Evolutionary conservation across 2,888 invertebrate species (phyloP).

Genomic region (Phoenoteleia sp.): DNA sequence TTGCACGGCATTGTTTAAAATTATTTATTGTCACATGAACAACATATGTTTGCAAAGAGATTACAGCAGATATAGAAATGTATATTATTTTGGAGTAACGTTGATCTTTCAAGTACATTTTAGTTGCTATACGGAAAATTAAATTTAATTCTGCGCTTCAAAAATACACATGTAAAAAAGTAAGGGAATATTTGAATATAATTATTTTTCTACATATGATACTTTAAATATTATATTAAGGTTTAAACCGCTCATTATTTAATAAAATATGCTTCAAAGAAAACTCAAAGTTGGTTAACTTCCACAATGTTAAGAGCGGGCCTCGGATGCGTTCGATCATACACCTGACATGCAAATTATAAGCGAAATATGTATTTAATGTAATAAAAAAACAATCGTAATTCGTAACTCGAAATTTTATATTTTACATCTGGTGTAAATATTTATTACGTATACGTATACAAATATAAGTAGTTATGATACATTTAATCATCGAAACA

Average conservation of each 20-base stretch:
- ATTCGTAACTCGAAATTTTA: no score
- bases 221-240: conserved; percentile 21
- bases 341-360: conserved; percentile 39
- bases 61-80: no score
- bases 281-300: conserved; percentile 36
- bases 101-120: conserved; percentile 47
- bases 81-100: conserved; percentile 54
- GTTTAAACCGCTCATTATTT: conserved; percentile 15
- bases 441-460: conserved; percentile 14
- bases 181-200: conserved; percentile 51
- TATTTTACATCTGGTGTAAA: conserved; percentile 26
- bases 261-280: conserved; percentile 36
- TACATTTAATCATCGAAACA: not conserved
- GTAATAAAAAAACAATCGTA: conserved; percentile 59
- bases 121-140: conserved; percentile 47
- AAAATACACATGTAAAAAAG: conserved; percentile 18
- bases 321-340: conserved; percentile 36
- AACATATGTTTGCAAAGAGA: conserved; percentile 40
- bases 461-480: not conserved
- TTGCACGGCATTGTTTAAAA: conserved; percentile 59
- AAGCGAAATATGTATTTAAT: conserved; percentile 56
- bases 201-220: conserved; percentile 57
- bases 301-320: conserved; percentile 47
- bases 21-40: conserved; percentile 56
- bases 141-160: conserved; percentile 37